phyloP scores from a whole-genome alignment of 2,888 invertebrate genomes.

The Trachelus stipa region DNA sequence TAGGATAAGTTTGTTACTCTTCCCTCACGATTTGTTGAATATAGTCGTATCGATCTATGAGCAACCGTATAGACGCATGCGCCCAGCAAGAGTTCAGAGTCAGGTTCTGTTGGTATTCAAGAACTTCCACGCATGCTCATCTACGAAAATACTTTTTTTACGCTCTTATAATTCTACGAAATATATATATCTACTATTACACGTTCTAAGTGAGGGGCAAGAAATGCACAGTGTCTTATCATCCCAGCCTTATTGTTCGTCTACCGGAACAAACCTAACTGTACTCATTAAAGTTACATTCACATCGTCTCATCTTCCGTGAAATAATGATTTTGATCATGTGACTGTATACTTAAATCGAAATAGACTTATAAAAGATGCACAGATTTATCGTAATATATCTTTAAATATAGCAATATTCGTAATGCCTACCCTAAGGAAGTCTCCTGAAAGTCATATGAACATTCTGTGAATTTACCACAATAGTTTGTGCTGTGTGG shows the following conservation, averaged over 20 bases:
- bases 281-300: not conserved
- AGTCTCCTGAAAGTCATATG: not conserved
- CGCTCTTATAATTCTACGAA: not conserved
- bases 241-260: not conserved
- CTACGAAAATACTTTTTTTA: not conserved
- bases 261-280: not conserved
- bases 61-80: slow-evolving; percentile 33
- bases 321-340: not conserved
- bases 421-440: not conserved
- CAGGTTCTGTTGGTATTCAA: not conserved
- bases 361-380: not conserved
- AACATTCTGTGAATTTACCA: not conserved
- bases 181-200: not conserved
- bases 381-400: not conserved
- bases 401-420: not conserved
- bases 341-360: not conserved
- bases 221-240: not conserved
- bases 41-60: slow-evolving; percentile 37
- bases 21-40: slow-evolving; percentile 21
- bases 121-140: not conserved
- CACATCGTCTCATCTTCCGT: not conserved
- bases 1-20: slow-evolving; percentile 8
- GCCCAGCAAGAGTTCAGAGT: slow-evolving; percentile 10
- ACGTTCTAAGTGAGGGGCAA: not conserved
- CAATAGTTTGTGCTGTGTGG: not conserved